Conservation (phyloP, 2,888 invertebrate genomes). For the Nephrotoma flavescens region DNA sequence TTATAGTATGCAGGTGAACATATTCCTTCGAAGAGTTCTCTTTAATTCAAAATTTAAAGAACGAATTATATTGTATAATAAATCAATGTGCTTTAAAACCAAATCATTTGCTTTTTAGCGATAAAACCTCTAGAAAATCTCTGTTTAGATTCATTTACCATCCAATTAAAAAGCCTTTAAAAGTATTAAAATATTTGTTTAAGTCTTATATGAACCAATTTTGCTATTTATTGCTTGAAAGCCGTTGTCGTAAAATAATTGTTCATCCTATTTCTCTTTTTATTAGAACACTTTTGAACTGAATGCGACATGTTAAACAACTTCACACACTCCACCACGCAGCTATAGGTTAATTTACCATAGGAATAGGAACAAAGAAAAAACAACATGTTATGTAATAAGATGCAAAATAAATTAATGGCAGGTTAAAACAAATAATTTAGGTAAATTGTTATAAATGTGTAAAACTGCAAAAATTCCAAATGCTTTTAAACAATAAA, state of each 20-base stretch:
- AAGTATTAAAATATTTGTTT: too few relatives aligned
- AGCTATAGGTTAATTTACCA: background rate
- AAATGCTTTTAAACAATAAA: too few relatives aligned
- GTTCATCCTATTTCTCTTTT: background rate
- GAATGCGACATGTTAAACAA: background rate
- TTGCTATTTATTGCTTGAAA: background rate
- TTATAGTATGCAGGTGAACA: background rate
- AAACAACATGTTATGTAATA: background rate
- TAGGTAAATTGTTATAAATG: background rate
- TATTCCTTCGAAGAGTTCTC: background rate
- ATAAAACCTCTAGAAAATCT: too few relatives aligned
- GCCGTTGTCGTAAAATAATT: background rate
- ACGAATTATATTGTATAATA: background rate
- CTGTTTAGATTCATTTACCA: too few relatives aligned
- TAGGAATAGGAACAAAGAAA: background rate
- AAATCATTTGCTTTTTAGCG: too few relatives aligned
- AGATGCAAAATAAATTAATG: background rate
- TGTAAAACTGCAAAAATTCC: too few relatives aligned
- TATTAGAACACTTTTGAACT: background rate
- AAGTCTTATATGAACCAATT: too few relatives aligned
- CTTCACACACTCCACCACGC: background rate
- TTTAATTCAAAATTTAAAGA: too few relatives aligned
- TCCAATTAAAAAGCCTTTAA: too few relatives aligned
- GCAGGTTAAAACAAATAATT: background rate
- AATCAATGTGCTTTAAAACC: background rate